Percentiles rank a stretch among this genome's conserved stretches.
These are phyloP conservation scores for Lordiphosa mommai DNA, from an alignment of 1,140 invertebrate genomes.

Conservation along the genomic window DNA sequence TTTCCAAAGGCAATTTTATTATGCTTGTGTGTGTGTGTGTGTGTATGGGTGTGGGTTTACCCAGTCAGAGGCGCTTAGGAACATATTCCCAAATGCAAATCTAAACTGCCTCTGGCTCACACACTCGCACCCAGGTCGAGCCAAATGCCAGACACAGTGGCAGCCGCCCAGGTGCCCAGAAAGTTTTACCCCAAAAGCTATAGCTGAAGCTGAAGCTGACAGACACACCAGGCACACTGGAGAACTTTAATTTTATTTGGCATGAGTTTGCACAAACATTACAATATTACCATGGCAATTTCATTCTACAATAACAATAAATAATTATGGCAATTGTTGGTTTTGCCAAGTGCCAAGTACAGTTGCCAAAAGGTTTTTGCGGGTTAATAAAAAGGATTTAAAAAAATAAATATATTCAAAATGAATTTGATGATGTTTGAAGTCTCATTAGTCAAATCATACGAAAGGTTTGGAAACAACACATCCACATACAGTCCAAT, in stretches of 20 bases:
- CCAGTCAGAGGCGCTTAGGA: constrained; percentile 19
- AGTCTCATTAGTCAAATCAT: too few species aligned
- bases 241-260: constrained; percentile 70
- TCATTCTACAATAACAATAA: constrained; percentile 1
- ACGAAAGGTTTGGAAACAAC: too few species aligned
- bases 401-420: too few species aligned
- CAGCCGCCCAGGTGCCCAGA: constrained; percentile 3
- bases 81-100: constrained; percentile 70
- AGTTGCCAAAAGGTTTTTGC: too few species aligned
- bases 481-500: too few species aligned
- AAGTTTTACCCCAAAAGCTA: constrained; percentile 32
- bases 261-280: constrained; percentile 52
- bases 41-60: too few species aligned
- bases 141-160: not conserved
- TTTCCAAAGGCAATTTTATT: constrained; percentile 66
- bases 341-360: too few species aligned
- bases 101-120: constrained; percentile 59
- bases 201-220: constrained; percentile 46
- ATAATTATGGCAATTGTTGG: not conserved
- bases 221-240: constrained; percentile 1
- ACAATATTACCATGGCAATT: constrained; percentile 2
- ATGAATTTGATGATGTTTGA: too few species aligned
- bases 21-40: too few species aligned
- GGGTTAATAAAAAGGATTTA: too few species aligned
- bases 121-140: constrained; percentile 8